Evolutionary conservation across 2,888 invertebrate species (phyloP), one percentile per base, ranked within the genome.

Genomic region (Amblyjoppa proteus): DNA sequence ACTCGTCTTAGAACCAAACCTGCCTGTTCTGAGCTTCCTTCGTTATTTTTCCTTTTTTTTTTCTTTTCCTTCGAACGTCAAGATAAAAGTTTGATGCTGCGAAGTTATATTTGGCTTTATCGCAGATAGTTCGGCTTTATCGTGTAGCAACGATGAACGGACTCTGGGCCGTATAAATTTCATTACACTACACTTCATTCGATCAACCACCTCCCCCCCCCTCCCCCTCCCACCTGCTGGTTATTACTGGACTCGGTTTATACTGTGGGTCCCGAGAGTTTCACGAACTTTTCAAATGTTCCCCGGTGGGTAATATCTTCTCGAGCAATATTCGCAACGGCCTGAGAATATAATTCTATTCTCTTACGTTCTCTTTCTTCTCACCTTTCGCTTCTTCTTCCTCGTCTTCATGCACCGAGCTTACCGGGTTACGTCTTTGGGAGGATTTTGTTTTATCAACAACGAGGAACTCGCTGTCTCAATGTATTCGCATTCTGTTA

Each of bases 281-380:
- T 85, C 76, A 38, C 85, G 76, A 85, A 85, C 85, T 83, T 85
- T 83, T 85, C 85, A 83, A 85, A 85, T 81, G 85, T 85, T 85
- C 85, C 85, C 85, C 76, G 53, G 85, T 81, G 85, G 76, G 49
- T 85, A 85, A 85, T 85, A 85, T 81, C 85, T 83, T 80, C 68
- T 51, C 77, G 61, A 69, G 77, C 80, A 83, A 85, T 83, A 85
- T 85, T 85, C 83, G 45, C 85, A 79, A 71, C 61, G 51, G 75
- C 69, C 71, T 45, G 70, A 66, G 69, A 83, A 83, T 85, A 83
- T 83, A 81, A 85, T 83, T 80, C 83, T 79, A 71, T 73, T 66
- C 71, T 53, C 71, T 9, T 38, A 1, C 38, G 38, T 7, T 38
- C 9, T 38, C 38, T 9, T 9, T 70, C 31, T n/a, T 70, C 51